Percentiles rank a stretch among this genome's conserved stretches.
phyloP scores from a whole-genome alignment of 2,113 vertebrate genomes.

The Cavia aperea region DNA sequence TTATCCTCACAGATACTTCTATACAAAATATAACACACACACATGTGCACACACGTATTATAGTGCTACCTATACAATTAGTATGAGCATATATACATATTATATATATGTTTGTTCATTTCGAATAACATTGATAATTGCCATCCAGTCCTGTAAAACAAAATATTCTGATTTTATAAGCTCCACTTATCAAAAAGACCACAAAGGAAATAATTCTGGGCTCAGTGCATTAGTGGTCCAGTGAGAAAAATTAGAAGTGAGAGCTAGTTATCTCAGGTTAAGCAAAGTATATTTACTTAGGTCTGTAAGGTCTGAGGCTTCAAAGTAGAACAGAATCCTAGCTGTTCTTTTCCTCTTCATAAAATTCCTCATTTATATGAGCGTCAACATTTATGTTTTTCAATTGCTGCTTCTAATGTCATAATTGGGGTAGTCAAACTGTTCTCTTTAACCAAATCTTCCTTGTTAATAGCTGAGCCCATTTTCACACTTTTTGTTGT shows the following conservation, averaged over 20 bases:
- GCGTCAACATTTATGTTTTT: slow-evolving; percentile 9
- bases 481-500: slow-evolving; percentile 20
- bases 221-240: not conserved
- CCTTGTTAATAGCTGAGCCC: not conserved
- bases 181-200: not conserved
- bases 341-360: slow-evolving; percentile 19
- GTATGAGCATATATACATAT: not conserved
- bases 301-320: not conserved
- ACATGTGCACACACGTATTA: not conserved
- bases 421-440: not conserved
- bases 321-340: slow-evolving; percentile 23
- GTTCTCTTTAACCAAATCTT: slow-evolving; percentile 44
- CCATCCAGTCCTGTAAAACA: not conserved
- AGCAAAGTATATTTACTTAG: not conserved
- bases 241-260: slow-evolving; percentile 15
- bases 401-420: slow-evolving; percentile 14
- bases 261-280: not conserved
- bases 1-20: slow-evolving; percentile 18
- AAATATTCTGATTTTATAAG: slow-evolving; percentile 23
- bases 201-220: not conserved
- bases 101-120: not conserved
- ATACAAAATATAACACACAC: not conserved
- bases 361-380: slow-evolving; percentile 36
- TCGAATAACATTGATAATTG: not conserved
- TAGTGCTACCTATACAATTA: not conserved